These are phyloP conservation scores for Furcifer pardalis DNA, from an alignment of 2,797 vertebrate species.

Conservation along the genomic window DNA sequence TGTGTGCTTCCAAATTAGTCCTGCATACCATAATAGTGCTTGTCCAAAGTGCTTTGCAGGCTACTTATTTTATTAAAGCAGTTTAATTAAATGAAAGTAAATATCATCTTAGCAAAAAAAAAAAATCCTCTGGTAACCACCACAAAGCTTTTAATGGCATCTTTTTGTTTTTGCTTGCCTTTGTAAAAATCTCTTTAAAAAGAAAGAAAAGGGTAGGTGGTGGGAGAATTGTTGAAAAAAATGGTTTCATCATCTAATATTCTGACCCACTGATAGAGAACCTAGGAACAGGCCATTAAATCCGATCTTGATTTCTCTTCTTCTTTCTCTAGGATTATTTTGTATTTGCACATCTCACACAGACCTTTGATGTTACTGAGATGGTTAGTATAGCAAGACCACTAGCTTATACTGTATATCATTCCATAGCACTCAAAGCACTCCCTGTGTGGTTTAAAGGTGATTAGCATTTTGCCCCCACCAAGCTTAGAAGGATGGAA, in stretches of 20 bases:
- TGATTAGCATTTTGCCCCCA: no score
- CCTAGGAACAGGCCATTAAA: constrained; percentile 7
- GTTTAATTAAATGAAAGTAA: constrained; percentile 47
- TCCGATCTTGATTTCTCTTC: neutral
- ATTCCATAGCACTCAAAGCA: no score
- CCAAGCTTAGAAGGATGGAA: no score
- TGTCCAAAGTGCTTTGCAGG: constrained; percentile 28
- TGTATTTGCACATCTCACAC: neutral
- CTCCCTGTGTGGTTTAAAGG: no score
- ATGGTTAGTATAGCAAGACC: no score
- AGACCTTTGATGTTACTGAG: neutral
- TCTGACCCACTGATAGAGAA: neutral
- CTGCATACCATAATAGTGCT: constrained; percentile 14
- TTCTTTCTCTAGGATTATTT: neutral
- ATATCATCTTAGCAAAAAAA: constrained; percentile 27
- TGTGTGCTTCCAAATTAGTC: constrained; percentile 18
- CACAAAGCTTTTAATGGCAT: neutral
- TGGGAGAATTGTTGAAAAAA: neutral
- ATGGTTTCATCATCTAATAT: neutral
- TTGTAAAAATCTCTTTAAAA: neutral
- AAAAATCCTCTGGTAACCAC: constrained; percentile 23
- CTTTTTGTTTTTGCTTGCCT: neutral
- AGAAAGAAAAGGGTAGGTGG: neutral
- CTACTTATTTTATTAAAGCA: constrained; percentile 30
- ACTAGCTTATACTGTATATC: no score